Evolutionary conservation across 2,888 invertebrate species (phyloP).

Genomic region (Sphaerophoria taeniata): DNA sequence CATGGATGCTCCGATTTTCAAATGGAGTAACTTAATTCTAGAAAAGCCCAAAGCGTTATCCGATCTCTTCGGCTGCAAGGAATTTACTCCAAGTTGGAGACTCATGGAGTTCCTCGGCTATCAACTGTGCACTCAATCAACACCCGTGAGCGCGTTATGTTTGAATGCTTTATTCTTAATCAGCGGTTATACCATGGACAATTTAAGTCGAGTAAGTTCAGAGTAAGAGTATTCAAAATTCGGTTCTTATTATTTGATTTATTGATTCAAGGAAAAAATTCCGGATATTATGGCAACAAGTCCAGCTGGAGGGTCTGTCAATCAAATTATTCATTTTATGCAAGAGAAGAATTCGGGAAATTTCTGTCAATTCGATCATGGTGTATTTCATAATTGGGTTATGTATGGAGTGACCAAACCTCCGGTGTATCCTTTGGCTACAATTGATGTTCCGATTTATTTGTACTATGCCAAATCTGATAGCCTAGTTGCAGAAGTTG

Average conservation of each 20-base stretch:
- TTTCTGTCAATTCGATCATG: conserved; percentile 82
- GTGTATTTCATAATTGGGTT: conserved; percentile 80
- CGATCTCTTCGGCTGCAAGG: conserved; percentile 78
- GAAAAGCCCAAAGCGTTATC: conserved; percentile 79
- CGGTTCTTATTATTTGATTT: neutral
- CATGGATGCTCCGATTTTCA: conserved; percentile 81
- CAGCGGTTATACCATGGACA: conserved; percentile 83
- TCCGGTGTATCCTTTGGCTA: conserved; percentile 84
- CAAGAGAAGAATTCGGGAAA: conserved; percentile 79
- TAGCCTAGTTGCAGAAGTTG: conserved; percentile 85
- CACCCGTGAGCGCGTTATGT: conserved; percentile 83
- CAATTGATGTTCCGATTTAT: conserved; percentile 83
- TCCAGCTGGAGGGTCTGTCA: conserved; percentile 81
- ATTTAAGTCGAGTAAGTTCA: conserved; percentile 82
- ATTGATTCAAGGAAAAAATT: conserved; percentile 28
- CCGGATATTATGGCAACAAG: conserved; percentile 80
- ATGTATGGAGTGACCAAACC: conserved; percentile 83
- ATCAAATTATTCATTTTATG: conserved; percentile 81
- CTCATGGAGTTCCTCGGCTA: conserved; percentile 80
- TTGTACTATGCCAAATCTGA: conserved; percentile 86
- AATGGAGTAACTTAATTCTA: conserved; percentile 77
- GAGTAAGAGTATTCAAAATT: too few species aligned
- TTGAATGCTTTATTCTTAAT: conserved; percentile 86
- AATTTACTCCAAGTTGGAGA: conserved; percentile 79
- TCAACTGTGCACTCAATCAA: conserved; percentile 81